A percentile compares a stretch with the other conserved stretches of the same genome.
Conservation (phyloP, 2,113 vertebrate species). For the Calyptommatus sinebrachiatus region DNA sequence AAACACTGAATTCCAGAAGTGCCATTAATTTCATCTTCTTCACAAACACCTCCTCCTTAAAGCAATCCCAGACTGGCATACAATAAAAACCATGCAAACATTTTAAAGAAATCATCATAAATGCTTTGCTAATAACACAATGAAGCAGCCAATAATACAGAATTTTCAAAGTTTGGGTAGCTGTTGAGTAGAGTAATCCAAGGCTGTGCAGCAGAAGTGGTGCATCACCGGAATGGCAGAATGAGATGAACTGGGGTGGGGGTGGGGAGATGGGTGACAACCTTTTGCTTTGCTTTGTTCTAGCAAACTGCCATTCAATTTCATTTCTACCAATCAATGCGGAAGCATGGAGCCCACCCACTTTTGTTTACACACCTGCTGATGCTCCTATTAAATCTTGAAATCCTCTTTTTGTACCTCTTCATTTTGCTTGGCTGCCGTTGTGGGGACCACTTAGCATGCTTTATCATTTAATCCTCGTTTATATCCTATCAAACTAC, state of each 20-base stretch:
- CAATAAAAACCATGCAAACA: too few species aligned
- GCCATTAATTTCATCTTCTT: neutral
- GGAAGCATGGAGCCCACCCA: conserved; percentile 40
- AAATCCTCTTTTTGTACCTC: conserved; percentile 32
- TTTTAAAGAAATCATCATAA: too few species aligned
- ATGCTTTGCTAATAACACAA: too few species aligned
- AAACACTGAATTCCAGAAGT: neutral
- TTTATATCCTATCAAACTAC: neutral
- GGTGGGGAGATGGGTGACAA: conserved; percentile 30
- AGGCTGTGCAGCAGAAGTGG: conserved; percentile 63
- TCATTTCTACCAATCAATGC: conserved; percentile 22
- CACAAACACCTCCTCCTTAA: too few species aligned
- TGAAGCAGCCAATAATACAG: too few species aligned
- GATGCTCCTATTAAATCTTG: conserved; percentile 9
- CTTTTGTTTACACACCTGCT: conserved; percentile 32
- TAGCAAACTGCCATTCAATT: conserved; percentile 29
- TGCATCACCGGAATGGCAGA: conserved; percentile 14
- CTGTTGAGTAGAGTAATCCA: conserved; percentile 4
- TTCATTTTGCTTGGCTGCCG: conserved; percentile 37
- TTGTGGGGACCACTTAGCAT: conserved; percentile 41
- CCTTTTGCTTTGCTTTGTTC: conserved; percentile 49
- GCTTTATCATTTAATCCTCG: conserved; percentile 20
- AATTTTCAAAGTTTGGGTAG: conserved; percentile 10
- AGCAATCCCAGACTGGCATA: too few species aligned
- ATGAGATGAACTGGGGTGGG: neutral